Conservation (phyloP, 2,113 vertebrate species). For the Orycteropus afer region DNA sequence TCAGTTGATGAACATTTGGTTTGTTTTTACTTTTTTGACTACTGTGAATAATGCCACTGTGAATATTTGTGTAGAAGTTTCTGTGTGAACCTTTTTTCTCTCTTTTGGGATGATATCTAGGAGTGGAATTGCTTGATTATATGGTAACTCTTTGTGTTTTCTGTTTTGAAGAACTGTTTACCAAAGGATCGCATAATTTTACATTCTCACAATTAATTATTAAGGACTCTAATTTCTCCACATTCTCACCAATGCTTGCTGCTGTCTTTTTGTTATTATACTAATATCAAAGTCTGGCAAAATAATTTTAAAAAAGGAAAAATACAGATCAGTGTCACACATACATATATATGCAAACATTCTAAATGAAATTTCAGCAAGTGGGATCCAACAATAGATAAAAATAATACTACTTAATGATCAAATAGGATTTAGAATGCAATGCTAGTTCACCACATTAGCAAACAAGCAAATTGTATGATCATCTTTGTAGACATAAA, state of each 20-base stretch:
- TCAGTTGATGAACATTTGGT: background rate
- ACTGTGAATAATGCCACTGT: background rate
- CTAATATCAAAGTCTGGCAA: background rate
- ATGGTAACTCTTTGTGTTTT: background rate
- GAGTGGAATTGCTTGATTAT: background rate
- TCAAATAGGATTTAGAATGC: background rate
- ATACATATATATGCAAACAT: background rate
- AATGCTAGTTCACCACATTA: background rate
- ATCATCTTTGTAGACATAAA: background rate
- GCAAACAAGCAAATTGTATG: background rate
- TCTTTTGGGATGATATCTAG: background rate
- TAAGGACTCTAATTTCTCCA: background rate
- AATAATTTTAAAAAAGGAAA: constrained; percentile 10
- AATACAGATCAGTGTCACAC: background rate
- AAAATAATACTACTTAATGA: background rate
- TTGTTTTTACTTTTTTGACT: background rate
- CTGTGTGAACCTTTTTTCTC: background rate
- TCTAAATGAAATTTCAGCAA: background rate
- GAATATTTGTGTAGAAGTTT: background rate
- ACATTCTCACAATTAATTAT: background rate
- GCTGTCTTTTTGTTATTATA: background rate
- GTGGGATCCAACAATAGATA: background rate
- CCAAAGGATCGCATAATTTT: background rate
- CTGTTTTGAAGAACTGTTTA: background rate
- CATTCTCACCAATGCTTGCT: background rate